Base-by-base conservation (phyloP, 2,888 invertebrate genomes). In the Rhaphigaster nebulosa region DNA sequence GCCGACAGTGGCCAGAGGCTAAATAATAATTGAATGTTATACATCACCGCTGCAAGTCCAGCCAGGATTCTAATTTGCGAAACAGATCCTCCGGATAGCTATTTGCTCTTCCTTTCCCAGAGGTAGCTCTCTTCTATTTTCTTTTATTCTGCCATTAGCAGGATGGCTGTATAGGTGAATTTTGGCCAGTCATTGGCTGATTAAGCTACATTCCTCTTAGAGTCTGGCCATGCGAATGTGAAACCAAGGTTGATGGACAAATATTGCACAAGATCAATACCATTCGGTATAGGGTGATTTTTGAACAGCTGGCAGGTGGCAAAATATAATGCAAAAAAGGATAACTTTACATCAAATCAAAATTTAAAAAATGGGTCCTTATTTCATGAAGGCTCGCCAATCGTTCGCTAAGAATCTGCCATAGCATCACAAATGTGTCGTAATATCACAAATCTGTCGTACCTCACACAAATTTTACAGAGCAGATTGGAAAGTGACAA, bases 1-100 rank as follows among this genome's bases (percentile, higher is more conserved):
- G 84, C 45, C 45, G 84, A 45, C 45, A 45, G 45, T 84, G 45
- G 38, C 88, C 88, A 60, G 56, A 18, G 60, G 88, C 88, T 60
- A 88, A 41, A n/a, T n/a, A 60, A 56, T 88, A 88, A 88, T 88
- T 88, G 88, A 88, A 88, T 88, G 88, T 88, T 88, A 88, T 88
- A 60, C 88, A 88, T 88, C 88, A 88, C 88, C 60, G 41, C 87
- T 87, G 50, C 41, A 50, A 50, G 41, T 50, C 84, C n/a, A 26
- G 45, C 45, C 84, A 15, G 26, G 84, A 41, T 50, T 84, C 45
- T 84, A 84, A 84, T 84, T 84, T 84, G 84, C 84, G 84, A 84
- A 84, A 84, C 84, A 84, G 41, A 84, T 84, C 84, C 84, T 50
- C 41, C 45, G 45, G 84, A 84, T 84, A 84, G 84, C 84, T 84